Percentiles rank a stretch among this genome's conserved stretches.
Conservation (phyloP, 1,140 invertebrate species). For the Polypedilum pembai region DNA sequence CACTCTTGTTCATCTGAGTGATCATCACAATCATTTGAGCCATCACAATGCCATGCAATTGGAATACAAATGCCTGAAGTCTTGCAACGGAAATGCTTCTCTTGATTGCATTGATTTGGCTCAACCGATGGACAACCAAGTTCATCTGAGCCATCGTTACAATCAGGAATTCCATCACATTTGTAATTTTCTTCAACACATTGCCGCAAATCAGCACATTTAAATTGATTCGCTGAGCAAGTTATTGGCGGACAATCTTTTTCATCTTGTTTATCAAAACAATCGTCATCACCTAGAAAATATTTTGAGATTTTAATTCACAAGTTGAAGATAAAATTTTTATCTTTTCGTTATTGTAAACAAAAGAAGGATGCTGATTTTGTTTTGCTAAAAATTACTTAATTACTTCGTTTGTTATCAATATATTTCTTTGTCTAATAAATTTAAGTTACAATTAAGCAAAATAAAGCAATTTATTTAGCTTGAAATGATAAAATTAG, state of each 20-base stretch:
- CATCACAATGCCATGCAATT: constrained; percentile 80
- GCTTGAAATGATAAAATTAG: too few relatives aligned
- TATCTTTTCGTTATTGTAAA: too few relatives aligned
- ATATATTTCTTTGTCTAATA: too few relatives aligned
- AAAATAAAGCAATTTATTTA: too few relatives aligned
- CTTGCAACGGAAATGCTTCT: constrained; percentile 83
- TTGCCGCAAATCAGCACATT: constrained; percentile 83
- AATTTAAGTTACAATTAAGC: too few relatives aligned
- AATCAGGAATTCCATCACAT: constrained; percentile 78
- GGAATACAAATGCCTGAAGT: constrained; percentile 88
- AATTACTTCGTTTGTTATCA: too few relatives aligned
- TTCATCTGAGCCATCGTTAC: constrained; percentile 88
- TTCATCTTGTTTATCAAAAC: constrained; percentile 96
- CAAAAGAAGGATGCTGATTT: too few relatives aligned
- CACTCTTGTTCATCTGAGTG: constrained; percentile 83
- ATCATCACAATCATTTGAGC: constrained; percentile 75
- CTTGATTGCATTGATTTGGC: constrained; percentile 76
- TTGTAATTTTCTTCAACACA: constrained; percentile 90
- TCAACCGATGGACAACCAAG: constrained; percentile 73
- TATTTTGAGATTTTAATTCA: not conserved
- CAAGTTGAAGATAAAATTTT: too few relatives aligned
- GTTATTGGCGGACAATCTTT: constrained; percentile 91
- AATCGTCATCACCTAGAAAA: constrained; percentile 75
- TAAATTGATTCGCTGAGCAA: constrained; percentile 87
- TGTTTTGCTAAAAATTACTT: too few relatives aligned